phyloP scores from a whole-genome alignment of 2,888 invertebrate species.

The Loripinus fragilis region DNA sequence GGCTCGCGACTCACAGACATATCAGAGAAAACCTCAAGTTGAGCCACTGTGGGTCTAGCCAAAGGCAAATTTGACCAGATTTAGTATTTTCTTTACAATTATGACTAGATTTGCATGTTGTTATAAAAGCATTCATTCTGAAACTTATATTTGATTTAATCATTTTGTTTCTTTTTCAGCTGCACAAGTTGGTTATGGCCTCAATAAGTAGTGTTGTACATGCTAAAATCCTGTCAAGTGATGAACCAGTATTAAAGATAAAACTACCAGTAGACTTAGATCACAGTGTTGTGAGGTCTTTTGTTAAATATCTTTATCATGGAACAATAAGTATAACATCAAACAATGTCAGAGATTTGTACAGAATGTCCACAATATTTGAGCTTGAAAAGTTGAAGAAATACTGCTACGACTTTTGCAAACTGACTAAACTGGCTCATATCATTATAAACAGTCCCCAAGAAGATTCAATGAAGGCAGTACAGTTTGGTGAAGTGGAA shows the following conservation, averaged over 20 bases:
- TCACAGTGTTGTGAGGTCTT: slow-evolving; percentile 55
- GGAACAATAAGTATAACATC: slow-evolving; percentile 60
- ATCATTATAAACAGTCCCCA: slow-evolving; percentile 54
- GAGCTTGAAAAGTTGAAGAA: slow-evolving; percentile 41
- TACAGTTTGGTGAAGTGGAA: slow-evolving; percentile 20
- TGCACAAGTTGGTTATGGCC: slow-evolving; percentile 65
- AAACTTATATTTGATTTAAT: too few relatives aligned
- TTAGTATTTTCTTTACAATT: too few relatives aligned
- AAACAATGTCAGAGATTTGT: slow-evolving; percentile 65
- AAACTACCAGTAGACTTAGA: slow-evolving; percentile 61
- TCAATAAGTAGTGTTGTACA: slow-evolving; percentile 57
- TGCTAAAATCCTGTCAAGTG: slow-evolving; percentile 21
- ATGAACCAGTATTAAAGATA: slow-evolving; percentile 33
- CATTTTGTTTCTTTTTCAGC: slow-evolving; percentile 50
- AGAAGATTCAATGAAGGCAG: slow-evolving; percentile 44
- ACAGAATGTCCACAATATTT: slow-evolving; percentile 52
- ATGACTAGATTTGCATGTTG: too few relatives aligned
- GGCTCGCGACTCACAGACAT: too few relatives aligned
- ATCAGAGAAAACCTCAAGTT: too few relatives aligned
- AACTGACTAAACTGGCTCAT: slow-evolving; percentile 48
- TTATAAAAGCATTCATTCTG: too few relatives aligned
- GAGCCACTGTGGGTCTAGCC: too few relatives aligned
- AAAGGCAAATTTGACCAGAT: too few relatives aligned
- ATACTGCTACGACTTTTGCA: slow-evolving; percentile 57
- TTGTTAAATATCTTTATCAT: slow-evolving; percentile 65